Evolutionary conservation across 2,888 invertebrate species (phyloP).

Genomic region (Julus scandinavius): DNA sequence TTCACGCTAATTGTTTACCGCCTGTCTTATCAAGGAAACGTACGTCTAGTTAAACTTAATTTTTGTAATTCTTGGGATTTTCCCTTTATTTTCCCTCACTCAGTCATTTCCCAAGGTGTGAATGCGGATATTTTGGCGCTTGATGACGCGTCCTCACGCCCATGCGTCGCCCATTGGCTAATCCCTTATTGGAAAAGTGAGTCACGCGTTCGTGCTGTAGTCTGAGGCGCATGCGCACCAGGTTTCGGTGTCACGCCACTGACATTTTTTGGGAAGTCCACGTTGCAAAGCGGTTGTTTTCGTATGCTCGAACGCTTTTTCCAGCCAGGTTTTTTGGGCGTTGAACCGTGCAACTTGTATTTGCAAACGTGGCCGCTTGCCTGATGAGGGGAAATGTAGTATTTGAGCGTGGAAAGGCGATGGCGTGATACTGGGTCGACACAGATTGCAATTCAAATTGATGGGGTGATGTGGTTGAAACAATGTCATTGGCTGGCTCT

Average conservation of each 20-base stretch:
- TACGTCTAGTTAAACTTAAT: not conserved
- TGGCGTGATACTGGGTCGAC: conserved; percentile 37
- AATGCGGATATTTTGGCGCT: conserved; percentile 45
- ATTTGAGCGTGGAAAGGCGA: not conserved
- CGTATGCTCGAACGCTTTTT: not conserved
- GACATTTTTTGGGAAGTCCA: not conserved
- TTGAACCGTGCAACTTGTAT: not conserved
- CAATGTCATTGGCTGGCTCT: not conserved
- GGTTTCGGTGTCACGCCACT: conserved; percentile 9
- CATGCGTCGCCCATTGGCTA: not conserved
- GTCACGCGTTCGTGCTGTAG: not conserved
- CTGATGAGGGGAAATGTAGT: not conserved
- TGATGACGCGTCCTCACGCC: not conserved
- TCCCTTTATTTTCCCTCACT: not conserved
- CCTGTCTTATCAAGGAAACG: not conserved
- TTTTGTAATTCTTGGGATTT: not conserved
- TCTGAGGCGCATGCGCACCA: not conserved
- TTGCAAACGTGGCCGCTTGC: not conserved
- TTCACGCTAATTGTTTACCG: no score
- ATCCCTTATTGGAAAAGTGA: not conserved
- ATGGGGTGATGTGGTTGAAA: not conserved
- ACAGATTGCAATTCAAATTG: conserved; percentile 38
- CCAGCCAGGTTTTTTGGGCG: not conserved
- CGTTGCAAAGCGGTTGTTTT: not conserved
- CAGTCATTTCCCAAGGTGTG: not conserved